Percentiles rank a stretch among this genome's conserved stretches.
Conservation (phyloP, 2,888 invertebrate species). For the Hermaeophaga mercurialis region DNA sequence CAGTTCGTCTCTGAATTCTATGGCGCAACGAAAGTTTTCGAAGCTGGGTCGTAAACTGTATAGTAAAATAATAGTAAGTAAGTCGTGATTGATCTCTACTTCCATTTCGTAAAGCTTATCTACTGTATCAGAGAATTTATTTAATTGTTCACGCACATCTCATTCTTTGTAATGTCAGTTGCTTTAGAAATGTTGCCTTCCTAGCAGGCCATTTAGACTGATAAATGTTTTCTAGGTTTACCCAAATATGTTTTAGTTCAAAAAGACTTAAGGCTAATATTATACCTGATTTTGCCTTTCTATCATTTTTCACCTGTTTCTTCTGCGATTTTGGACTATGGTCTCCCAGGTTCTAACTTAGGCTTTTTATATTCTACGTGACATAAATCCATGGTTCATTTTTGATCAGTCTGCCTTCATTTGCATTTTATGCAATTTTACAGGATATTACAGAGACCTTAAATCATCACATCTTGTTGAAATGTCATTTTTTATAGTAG, state of each 20-base stretch:
- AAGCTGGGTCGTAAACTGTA: not conserved
- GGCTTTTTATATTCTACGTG: no score
- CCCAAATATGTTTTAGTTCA: constrained; percentile 51
- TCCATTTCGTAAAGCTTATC: constrained; percentile 49
- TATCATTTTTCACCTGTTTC: no score
- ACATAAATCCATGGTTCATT: no score
- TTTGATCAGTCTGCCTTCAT: no score
- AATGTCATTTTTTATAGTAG: no score
- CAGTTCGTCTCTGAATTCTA: constrained; percentile 1
- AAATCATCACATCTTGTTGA: no score
- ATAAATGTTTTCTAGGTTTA: constrained; percentile 48
- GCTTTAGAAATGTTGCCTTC: constrained; percentile 54
- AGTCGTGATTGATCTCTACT: constrained; percentile 44
- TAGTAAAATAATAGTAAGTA: constrained; percentile 22
- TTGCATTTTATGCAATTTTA: no score
- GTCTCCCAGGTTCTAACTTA: no score
- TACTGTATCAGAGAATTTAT: constrained; percentile 48
- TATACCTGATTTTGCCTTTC: constrained; percentile 36
- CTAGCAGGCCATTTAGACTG: constrained; percentile 51
- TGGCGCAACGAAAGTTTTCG: not conserved
- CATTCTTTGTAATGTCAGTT: no score
- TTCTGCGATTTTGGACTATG: no score
- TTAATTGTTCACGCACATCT: constrained; percentile 41
- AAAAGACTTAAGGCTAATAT: constrained; percentile 38
- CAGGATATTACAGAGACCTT: no score